Evolutionary conservation across 1,140 invertebrate genomes (phyloP).

Genomic region (Caenorhabditis tropicalis): DNA sequence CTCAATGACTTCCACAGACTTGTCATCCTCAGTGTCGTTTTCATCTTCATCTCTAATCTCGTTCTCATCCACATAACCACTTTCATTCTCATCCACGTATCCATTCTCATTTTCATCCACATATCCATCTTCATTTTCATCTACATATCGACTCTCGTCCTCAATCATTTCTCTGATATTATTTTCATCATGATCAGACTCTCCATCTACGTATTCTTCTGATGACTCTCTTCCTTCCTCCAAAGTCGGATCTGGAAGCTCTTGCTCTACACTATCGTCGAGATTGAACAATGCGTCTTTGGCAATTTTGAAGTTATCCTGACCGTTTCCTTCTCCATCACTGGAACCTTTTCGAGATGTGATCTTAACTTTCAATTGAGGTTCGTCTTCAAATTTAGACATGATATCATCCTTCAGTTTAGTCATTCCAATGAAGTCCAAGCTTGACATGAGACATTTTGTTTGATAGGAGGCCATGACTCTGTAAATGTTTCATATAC

Average conservation of each 20-base stretch:
- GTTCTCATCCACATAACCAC: too few species aligned
- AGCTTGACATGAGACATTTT: neutral
- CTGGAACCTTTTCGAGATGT: neutral
- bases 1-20: too few species aligned
- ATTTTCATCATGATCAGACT: too few species aligned
- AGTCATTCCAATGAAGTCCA: constrained; percentile 14
- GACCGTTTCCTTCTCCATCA: neutral
- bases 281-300: neutral
- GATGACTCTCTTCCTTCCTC: neutral
- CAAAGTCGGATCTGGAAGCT: neutral
- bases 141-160: neutral
- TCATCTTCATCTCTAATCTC: too few species aligned
- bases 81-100: too few species aligned
- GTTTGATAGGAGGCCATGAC: neutral
- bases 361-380: neutral
- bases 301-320: neutral
- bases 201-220: neutral
- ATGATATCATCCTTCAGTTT: neutral
- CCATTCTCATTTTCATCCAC: neutral
- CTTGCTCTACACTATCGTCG: neutral
- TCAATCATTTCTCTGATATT: too few species aligned
- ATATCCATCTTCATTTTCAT: neutral
- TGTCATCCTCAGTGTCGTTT: too few species aligned
- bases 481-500: neutral
- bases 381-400: neutral